Conservation (phyloP, 2,888 invertebrate genomes). For the Pollenia labialis region DNA sequence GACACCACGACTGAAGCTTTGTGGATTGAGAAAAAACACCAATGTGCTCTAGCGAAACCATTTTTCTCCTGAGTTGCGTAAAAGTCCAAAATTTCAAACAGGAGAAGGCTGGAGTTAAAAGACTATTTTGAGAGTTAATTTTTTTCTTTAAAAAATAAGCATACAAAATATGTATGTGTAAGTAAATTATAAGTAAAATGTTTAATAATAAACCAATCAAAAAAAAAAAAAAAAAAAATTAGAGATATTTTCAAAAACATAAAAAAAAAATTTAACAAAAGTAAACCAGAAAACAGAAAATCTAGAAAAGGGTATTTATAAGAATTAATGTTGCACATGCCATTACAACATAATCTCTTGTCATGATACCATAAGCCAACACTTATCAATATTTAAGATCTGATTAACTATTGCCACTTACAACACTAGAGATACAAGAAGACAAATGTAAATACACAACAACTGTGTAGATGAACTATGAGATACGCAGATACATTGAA, state of each 20-base stretch:
- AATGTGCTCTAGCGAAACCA: too few relatives aligned
- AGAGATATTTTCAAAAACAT: conserved; percentile 31
- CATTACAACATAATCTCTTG: conserved; percentile 74
- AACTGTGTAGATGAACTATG: conserved; percentile 32
- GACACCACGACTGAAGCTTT: too few relatives aligned
- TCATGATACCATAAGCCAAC: conserved; percentile 74
- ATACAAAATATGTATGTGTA: too few relatives aligned
- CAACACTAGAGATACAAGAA: conserved; percentile 52
- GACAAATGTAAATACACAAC: conserved; percentile 46
- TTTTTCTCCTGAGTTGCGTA: too few relatives aligned
- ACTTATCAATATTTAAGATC: conserved; percentile 74
- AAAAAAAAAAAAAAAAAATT: too few relatives aligned
- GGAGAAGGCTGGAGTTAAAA: too few relatives aligned
- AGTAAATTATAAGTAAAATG: too few relatives aligned
- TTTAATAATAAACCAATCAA: too few relatives aligned
- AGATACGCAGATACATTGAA: conserved; percentile 23
- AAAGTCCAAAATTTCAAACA: too few relatives aligned
- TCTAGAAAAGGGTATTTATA: conserved; percentile 54
- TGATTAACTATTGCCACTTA: conserved; percentile 74
- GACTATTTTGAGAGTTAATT: too few relatives aligned
- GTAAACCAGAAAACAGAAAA: neutral
- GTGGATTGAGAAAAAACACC: too few relatives aligned
- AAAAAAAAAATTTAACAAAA: conserved; percentile 11
- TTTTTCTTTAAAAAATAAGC: too few relatives aligned
- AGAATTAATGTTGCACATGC: conserved; percentile 71